phyloP scores from a whole-genome alignment of 2,888 invertebrate species.

The Heliconius sara region DNA sequence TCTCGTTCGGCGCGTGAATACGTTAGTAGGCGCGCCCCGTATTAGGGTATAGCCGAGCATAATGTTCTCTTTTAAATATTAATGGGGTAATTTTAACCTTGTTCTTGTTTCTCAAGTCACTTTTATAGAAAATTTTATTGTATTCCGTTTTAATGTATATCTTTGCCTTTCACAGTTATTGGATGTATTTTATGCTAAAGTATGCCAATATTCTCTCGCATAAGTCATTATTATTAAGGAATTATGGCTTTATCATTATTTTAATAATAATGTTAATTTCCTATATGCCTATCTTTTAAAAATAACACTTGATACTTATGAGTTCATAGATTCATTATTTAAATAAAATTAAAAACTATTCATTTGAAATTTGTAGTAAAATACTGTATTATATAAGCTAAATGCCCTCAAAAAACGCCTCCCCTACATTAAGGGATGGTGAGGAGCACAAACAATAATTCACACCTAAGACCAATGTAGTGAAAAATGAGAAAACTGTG shows the following conservation, averaged over 20 bases:
- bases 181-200: neutral
- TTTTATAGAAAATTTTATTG: conserved; percentile 31
- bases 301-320: neutral
- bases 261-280: neutral
- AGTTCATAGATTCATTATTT: no score
- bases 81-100: conserved; percentile 43
- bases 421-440: conserved; percentile 53
- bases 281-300: neutral
- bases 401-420: conserved; percentile 39
- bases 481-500: conserved; percentile 81
- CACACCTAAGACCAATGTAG: conserved; percentile 83
- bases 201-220: neutral
- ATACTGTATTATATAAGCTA: neutral
- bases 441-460: conserved; percentile 77
- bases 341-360: neutral
- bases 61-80: conserved; percentile 44
- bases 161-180: conserved; percentile 21
- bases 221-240: conserved; percentile 5
- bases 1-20: conserved; percentile 43
- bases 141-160: conserved; percentile 30
- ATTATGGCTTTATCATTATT: conserved; percentile 3
- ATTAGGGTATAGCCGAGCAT: conserved; percentile 44
- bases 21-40: conserved; percentile 40
- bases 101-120: conserved; percentile 36
- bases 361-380: neutral